Base-by-base conservation (phyloP, 2,888 invertebrate species). In the Hyposoter dolosus region DNA sequence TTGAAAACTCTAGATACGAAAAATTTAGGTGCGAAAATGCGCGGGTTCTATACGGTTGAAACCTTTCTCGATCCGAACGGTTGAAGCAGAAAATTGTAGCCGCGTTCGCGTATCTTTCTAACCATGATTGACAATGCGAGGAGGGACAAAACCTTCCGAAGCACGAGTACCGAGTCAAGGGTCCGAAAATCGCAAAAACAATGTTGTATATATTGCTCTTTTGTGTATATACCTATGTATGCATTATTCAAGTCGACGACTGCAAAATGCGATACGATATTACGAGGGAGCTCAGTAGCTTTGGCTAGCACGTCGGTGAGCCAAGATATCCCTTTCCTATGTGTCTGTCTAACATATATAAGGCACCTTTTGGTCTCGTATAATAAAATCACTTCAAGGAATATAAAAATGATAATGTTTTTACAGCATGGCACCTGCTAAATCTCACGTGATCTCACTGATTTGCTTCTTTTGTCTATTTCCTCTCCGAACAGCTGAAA, bases 191-290 rank as follows among this genome's bases (percentile, higher is more conserved):
- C 15, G 15, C 4, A 15, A 60, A 60, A 60, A 28, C 28, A 28
- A 10, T 19, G 32, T 6, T n/a, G 23, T 53, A 53, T 40, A 40
- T 53, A 28, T 40, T 43, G 50, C 65, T 53, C 40, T 9, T 23
- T n/a, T 7, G 15, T 60, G 19, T 60, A 28, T 66, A 77, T 68
- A 43, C 10, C 23, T 78, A 53, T 68, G 69, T 32, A n/a, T 35
- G 40, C 45, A 80, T 80, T 84, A 76, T 80, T 82, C 69, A 60
- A 68, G 60, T 50, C 85, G 74, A 69, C 78, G 82, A 66, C 82
- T 85, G 85, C 82, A 53, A 56, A 78, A 78, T 17, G 78, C 82
- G 85, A 85, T 78, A 82, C 78, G 85, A 82, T 82, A 85, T 82
- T 82, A 82, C 82, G 43, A 53, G 78, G 17, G 53, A 74, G 82